A percentile compares a stretch with the other conserved stretches of the same genome.
Evolutionary conservation across 2,888 invertebrate genomes (phyloP).

Genomic region (Mongoloraphidia duomilia): DNA sequence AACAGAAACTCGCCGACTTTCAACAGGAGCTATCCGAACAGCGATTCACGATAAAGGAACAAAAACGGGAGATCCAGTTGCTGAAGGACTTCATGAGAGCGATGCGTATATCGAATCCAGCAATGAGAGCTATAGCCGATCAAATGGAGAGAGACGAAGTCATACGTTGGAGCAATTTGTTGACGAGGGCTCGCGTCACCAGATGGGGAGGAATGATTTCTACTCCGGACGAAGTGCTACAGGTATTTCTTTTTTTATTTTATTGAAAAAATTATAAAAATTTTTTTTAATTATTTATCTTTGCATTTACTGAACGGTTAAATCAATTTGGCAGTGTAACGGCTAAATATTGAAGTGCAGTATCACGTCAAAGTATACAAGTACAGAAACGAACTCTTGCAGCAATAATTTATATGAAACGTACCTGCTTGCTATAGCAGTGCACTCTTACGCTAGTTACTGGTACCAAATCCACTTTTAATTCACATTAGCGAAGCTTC

Average conservation of each 20-base stretch:
- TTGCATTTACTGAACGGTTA: too few species aligned
- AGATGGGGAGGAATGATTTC: slow-evolving; percentile 99
- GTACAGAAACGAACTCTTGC: too few species aligned
- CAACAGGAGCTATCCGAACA: slow-evolving; percentile 79
- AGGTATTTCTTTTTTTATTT: slow-evolving; percentile 39
- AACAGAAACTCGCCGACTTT: slow-evolving; percentile 72
- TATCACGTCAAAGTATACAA: too few species aligned
- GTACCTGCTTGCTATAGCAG: too few species aligned
- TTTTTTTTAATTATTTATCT: too few species aligned
- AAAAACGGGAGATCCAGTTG: slow-evolving; percentile 74
- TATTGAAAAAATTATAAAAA: too few species aligned
- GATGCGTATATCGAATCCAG: slow-evolving; percentile 81
- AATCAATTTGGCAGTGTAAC: not conserved
- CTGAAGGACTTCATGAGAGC: slow-evolving; percentile 90
- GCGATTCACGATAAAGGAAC: slow-evolving; percentile 74
- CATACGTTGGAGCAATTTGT: slow-evolving; percentile 70
- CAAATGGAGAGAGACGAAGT: slow-evolving; percentile 93
- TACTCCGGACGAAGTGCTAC: slow-evolving; percentile 86
- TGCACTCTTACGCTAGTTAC: too few species aligned
- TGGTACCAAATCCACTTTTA: too few species aligned
- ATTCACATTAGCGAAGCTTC: too few species aligned
- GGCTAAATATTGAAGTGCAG: too few species aligned
- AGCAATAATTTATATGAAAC: too few species aligned
- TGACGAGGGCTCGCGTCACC: slow-evolving; percentile 76
- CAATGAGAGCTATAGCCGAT: slow-evolving; percentile 82